Conservation (phyloP, 2,888 invertebrate species). For the Listrodromus nycthemerus region DNA sequence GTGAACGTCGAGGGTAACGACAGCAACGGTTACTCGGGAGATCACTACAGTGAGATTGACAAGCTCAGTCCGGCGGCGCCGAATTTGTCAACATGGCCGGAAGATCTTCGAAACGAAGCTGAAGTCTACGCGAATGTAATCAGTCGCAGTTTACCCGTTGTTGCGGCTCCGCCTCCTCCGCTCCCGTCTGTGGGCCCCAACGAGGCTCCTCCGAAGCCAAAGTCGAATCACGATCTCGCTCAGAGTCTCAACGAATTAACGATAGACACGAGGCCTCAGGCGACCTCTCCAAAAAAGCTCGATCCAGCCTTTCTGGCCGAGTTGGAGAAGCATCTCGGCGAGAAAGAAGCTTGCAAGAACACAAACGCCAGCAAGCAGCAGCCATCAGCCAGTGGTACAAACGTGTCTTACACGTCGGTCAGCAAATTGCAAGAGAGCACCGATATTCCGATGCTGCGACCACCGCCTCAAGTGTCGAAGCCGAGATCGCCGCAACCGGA, state of each 20-base stretch:
- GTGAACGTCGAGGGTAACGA: constrained; percentile 70
- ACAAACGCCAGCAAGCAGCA: constrained; percentile 81
- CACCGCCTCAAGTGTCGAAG: constrained; percentile 84
- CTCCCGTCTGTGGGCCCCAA: constrained; percentile 75
- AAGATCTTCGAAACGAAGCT: constrained; percentile 75
- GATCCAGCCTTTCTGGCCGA: constrained; percentile 88
- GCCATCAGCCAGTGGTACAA: constrained; percentile 22
- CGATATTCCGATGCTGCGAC: constrained; percentile 84
- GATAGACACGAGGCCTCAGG: constrained; percentile 71
- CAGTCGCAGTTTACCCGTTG: constrained; percentile 54
- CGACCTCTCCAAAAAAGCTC: constrained; percentile 84
- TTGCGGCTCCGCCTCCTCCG: constrained; percentile 52
- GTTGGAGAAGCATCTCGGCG: constrained; percentile 87
- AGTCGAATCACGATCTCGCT: constrained; percentile 78
- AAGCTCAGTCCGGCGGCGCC: constrained; percentile 71
- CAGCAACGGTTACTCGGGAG: constrained; percentile 70
- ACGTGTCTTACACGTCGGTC: constrained; percentile 65
- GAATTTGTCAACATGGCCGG: constrained; percentile 78
- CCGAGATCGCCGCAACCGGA: constrained; percentile 79
- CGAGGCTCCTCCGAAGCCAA: constrained; percentile 78
- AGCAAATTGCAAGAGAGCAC: constrained; percentile 73
- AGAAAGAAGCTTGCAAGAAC: constrained; percentile 84
- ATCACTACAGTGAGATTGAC: constrained; percentile 81
- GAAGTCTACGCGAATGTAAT: constrained; percentile 79
- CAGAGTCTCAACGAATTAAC: constrained; percentile 76